Evolutionary conservation across 1,140 invertebrate species (phyloP).

Genomic region (Diplogasteroides magnus): DNA sequence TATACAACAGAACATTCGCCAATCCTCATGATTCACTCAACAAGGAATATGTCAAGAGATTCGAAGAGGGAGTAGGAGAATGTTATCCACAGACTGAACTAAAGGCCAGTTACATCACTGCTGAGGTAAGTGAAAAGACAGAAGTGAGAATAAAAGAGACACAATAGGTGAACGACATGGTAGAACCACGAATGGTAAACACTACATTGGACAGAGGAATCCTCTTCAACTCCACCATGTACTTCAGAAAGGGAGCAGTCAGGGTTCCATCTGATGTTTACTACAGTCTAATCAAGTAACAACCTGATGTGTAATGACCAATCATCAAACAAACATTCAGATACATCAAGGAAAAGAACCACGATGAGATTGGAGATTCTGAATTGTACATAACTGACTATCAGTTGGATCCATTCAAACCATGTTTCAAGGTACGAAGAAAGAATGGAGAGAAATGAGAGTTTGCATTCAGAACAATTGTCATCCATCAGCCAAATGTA

Average conservation of each 20-base stretch:
- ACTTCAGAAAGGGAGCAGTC: slow-evolving; percentile 52
- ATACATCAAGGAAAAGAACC: slow-evolving; percentile 50
- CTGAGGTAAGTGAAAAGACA: slow-evolving; percentile 55
- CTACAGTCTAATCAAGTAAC: slow-evolving; percentile 34
- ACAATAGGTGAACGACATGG: not conserved
- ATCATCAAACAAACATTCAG: not conserved
- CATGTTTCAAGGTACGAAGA: slow-evolving; percentile 46
- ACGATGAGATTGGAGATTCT: slow-evolving; percentile 49
- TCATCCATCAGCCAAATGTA: slow-evolving; percentile 51
- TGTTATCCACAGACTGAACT: slow-evolving; percentile 51
- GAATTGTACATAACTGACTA: slow-evolving; percentile 51
- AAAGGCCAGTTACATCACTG: slow-evolving; percentile 46
- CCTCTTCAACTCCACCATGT: slow-evolving; percentile 50
- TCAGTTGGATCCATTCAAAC: slow-evolving; percentile 51
- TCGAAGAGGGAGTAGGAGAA: slow-evolving; percentile 45
- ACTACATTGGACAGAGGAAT: slow-evolving; percentile 49
- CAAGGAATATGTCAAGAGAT: slow-evolving; percentile 42
- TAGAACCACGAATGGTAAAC: slow-evolving; percentile 48
- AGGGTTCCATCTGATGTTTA: slow-evolving; percentile 48
- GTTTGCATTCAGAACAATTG: slow-evolving; percentile 40
- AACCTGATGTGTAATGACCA: not conserved
- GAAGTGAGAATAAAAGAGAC: not conserved
- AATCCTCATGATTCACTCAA: slow-evolving; percentile 47
- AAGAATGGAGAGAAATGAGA: not conserved
- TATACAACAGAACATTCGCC: slow-evolving; percentile 48